Evolutionary conservation across 2,797 vertebrate genomes (phyloP).

Genomic region (Masticophis lateralis): DNA sequence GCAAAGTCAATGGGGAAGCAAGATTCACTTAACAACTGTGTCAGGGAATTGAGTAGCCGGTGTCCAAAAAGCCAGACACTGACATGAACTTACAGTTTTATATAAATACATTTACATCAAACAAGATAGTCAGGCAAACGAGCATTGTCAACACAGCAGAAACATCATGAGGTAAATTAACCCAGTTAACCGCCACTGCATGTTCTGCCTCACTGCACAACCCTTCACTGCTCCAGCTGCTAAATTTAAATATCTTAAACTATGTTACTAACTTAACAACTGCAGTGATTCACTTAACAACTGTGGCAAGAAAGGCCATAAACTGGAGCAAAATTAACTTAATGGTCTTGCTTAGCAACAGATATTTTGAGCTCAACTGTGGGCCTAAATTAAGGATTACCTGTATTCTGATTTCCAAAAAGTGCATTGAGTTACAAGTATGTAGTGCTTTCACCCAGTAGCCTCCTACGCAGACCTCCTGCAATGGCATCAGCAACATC

Average conservation of each 20-base stretch:
- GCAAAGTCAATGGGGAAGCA: background rate
- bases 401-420: background rate
- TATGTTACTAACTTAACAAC: background rate
- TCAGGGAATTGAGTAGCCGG: background rate
- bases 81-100: background rate
- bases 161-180: background rate
- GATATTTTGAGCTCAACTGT: background rate
- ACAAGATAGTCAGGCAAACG: background rate
- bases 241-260: background rate
- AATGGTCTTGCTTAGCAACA: background rate
- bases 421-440: background rate
- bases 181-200: background rate
- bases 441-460: background rate
- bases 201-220: background rate
- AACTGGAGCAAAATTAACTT: background rate
- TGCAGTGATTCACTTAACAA: background rate
- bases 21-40: background rate
- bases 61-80: background rate
- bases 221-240: background rate
- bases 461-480: background rate
- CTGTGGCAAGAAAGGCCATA: background rate
- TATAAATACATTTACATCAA: background rate
- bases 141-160: background rate
- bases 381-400: background rate
- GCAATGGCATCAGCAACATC: background rate